phyloP scores from a whole-genome alignment of 2,113 vertebrate genomes.

The Forbesichthys papilliferus region DNA sequence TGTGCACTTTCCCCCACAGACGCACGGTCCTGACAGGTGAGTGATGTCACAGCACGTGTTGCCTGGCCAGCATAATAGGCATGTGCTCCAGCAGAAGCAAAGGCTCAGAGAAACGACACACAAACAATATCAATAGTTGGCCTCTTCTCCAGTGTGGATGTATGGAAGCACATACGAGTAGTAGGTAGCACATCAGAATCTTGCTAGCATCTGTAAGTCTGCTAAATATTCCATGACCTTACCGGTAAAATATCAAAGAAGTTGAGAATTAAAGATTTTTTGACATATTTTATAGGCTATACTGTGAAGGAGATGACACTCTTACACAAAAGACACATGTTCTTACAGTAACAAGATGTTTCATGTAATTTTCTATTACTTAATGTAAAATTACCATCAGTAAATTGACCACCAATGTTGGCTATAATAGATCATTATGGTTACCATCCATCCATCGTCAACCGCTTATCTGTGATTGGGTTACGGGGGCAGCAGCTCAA shows the following conservation, averaged over 20 bases:
- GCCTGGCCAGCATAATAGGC: conserved; percentile 37
- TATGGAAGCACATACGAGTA: not conserved
- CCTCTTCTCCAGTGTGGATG: too few relatives aligned
- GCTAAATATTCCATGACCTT: not conserved
- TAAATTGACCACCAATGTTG: too few relatives aligned
- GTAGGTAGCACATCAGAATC: not conserved
- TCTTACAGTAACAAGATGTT: too few relatives aligned
- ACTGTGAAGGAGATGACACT: too few relatives aligned
- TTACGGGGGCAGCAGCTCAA: too few relatives aligned
- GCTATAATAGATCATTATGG: too few relatives aligned
- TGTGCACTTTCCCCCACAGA: conserved; percentile 24
- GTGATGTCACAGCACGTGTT: conserved; percentile 39
- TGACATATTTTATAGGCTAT: not conserved
- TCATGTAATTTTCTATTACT: too few relatives aligned
- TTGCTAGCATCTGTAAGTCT: not conserved
- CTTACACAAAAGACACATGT: too few relatives aligned
- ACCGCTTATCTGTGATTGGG: too few relatives aligned
- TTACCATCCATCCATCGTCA: too few relatives aligned
- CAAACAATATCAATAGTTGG: too few relatives aligned
- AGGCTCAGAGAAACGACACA: not conserved
- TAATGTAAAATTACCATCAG: too few relatives aligned
- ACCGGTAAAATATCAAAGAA: not conserved
- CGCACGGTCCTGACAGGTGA: conserved; percentile 49
- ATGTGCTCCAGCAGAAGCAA: conserved; percentile 40
- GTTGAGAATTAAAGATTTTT: not conserved